Evolutionary conservation across 2,797 vertebrate species (phyloP).

Genomic region (Vultur gryphus): DNA sequence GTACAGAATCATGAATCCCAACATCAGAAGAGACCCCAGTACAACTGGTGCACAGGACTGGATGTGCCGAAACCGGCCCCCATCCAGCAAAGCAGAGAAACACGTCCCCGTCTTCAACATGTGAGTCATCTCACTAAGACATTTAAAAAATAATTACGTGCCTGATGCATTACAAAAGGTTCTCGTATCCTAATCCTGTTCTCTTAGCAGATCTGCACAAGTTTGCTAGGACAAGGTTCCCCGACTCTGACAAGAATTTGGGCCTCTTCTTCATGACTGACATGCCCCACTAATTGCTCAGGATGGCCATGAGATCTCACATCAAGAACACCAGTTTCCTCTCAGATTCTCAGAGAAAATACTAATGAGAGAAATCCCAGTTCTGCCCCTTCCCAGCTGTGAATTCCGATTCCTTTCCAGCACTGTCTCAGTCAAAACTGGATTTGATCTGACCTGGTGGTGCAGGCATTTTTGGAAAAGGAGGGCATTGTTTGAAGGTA

Average conservation of each 20-base stretch:
- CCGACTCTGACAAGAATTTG: background rate
- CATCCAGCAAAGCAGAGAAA: background rate
- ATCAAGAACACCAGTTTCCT: background rate
- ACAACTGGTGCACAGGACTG: background rate
- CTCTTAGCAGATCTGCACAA: background rate
- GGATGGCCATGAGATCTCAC: background rate
- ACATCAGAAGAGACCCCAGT: background rate
- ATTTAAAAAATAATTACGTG: background rate
- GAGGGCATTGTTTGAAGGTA: slow-evolving; percentile 11
- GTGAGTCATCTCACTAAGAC: background rate
- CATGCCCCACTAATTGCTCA: background rate
- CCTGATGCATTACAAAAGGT: background rate
- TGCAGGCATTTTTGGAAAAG: slow-evolving; percentile 9
- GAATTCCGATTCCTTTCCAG: background rate
- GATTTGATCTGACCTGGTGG: background rate
- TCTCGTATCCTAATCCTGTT: background rate
- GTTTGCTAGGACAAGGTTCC: background rate
- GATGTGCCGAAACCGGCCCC: background rate
- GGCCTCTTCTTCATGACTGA: background rate
- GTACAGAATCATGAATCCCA: background rate
- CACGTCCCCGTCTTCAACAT: background rate
- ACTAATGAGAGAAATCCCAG: background rate
- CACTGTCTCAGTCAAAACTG: background rate
- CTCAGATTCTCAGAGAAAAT: background rate
- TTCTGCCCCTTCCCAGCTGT: background rate